Conservation (phyloP, 23 tunicate species). For the Ciona savignyi region DNA sequence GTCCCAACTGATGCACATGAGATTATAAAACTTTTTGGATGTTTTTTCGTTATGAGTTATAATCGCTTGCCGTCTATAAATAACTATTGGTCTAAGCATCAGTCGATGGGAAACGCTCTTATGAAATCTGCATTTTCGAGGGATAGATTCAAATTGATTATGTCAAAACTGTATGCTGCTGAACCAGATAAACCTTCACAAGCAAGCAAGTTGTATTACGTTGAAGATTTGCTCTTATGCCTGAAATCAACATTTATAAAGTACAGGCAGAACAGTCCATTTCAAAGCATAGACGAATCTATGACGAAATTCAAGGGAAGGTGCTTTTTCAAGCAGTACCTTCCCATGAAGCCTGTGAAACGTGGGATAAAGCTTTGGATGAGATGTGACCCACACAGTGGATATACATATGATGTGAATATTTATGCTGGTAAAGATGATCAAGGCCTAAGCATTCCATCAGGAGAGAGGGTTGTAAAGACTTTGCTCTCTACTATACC, state of each 20-base stretch:
- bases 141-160: slow-evolving; percentile 16
- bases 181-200: slow-evolving; percentile 14
- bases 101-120: too few species aligned
- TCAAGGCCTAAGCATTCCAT: slow-evolving; percentile 23
- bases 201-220: slow-evolving; percentile 10
- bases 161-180: slow-evolving; percentile 17
- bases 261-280: slow-evolving; percentile 28
- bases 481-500: slow-evolving; percentile 21
- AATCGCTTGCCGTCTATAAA: too few species aligned
- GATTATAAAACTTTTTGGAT: slow-evolving; percentile 27
- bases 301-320: slow-evolving; percentile 29
- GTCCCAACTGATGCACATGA: too few species aligned
- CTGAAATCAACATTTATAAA: slow-evolving; percentile 27
- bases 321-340: slow-evolving; percentile 31
- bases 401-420: slow-evolving; percentile 30
- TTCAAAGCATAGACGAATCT: slow-evolving; percentile 26
- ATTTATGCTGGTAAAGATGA: slow-evolving; percentile 15
- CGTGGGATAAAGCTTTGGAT: slow-evolving; percentile 28
- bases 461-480: slow-evolving; percentile 18
- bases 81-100: slow-evolving; percentile 13
- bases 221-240: too few species aligned
- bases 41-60: slow-evolving; percentile 8
- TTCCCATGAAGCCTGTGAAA: slow-evolving; percentile 34
- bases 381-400: slow-evolving; percentile 25
- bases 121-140: slow-evolving; percentile 19